Evolutionary conservation across 2,888 invertebrate genomes (phyloP).

Genomic region (Lasius fuliginosus): DNA sequence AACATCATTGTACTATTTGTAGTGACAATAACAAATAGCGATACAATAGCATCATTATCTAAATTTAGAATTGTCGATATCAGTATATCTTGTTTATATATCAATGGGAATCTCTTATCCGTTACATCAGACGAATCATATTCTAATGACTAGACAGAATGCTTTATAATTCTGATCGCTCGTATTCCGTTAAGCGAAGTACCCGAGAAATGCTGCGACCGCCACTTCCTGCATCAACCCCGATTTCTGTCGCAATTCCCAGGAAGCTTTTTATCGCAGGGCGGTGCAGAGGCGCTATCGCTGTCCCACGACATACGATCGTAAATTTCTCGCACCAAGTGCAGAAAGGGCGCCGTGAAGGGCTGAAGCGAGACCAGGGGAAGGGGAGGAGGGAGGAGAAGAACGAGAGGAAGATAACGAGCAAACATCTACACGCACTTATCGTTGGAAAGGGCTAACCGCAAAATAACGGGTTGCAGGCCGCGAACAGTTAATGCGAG

Average conservation of each 20-base stretch:
- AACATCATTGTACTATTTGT: not conserved
- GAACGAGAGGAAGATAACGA: conserved; percentile 47
- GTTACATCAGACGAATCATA: not conserved
- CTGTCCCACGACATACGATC: conserved; percentile 66
- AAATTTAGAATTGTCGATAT: not conserved
- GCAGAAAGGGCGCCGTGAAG: conserved; percentile 40
- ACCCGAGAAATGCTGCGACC: conserved; percentile 74
- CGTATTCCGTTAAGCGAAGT: conserved; percentile 41
- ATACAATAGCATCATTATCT: not conserved
- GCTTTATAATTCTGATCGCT: conserved; percentile 1
- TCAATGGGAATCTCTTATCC: not conserved
- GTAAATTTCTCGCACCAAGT: conserved; percentile 71
- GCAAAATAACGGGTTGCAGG: conserved; percentile 80
- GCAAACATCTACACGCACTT: conserved; percentile 61
- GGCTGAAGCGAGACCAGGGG: not conserved
- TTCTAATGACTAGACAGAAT: not conserved
- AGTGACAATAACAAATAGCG: not conserved
- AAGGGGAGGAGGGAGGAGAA: conserved; percentile 45
- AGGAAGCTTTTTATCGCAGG: conserved; percentile 72
- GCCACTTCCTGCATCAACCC: conserved; percentile 76
- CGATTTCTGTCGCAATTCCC: conserved; percentile 77
- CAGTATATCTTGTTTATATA: not conserved
- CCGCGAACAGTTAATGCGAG: conserved; percentile 67
- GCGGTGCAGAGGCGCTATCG: conserved; percentile 71
- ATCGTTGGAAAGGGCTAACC: conserved; percentile 75